Base-by-base conservation (phyloP, 2,797 vertebrate species). In the Champsocephalus gunnari region DNA sequence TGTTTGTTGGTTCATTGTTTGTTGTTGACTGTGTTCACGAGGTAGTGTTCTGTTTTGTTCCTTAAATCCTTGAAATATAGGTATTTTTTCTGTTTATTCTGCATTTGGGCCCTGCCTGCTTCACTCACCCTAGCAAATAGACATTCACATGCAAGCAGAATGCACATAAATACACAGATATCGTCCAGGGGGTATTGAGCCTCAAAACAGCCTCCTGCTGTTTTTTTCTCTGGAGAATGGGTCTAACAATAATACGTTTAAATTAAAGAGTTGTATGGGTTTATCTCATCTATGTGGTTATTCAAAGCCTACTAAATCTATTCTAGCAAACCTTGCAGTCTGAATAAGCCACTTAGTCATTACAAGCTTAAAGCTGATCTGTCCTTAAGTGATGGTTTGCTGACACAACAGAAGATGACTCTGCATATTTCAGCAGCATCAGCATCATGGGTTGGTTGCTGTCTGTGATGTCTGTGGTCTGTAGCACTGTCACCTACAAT, bases 351-450 rank as follows among this genome's bases (percentile, higher is more conserved):
- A 67, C 74, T 73, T 66, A 44, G 64, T 82, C 85, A 83, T 89
- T 92, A 87, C 56, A 51, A 62, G 78, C 82, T 87, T 71, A 84
- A 62, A 5, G 2, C 65, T 67, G 56, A 75, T 70, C 79, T 72
- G 75, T 83, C 81, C 77, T 86, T 73, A 55, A 85, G 81, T 69
- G 71, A 71, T 66, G 58, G 6, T 71, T 66, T 87, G 87, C 88
- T 91, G 89, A 89, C 85, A 87, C 88, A 74, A 77, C 80, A 79
- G 81, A 75, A 73, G 73, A 91, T 92, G 89, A 92, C 87, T 85
- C 75, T 58, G 85, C 88, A 88, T 88, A 81, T 87, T 89, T 90
- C 83, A 79, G 80, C 78, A 62, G 69, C 86, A 88, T 91, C 85
- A 89, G 60, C 85, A 28, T 90, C 74, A 83, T 56, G 74, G 55